Conservation (phyloP, 2,888 invertebrate genomes). For the Drosophila lacicola region DNA sequence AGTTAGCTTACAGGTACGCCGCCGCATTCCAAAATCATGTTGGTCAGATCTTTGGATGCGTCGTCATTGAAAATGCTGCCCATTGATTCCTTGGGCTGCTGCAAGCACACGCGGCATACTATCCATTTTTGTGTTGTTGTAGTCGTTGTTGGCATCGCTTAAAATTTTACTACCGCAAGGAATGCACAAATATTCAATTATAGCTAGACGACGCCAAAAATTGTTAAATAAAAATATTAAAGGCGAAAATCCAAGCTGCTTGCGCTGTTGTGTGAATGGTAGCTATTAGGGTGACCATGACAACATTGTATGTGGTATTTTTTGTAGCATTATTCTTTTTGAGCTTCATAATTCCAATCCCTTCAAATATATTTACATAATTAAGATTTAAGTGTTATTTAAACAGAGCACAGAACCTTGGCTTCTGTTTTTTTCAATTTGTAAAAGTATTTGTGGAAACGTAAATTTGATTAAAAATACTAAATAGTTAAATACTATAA, state of each 20-base stretch:
- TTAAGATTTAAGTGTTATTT: background rate
- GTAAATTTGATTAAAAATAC: slow-evolving; percentile 25
- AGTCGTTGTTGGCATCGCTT: slow-evolving; percentile 51
- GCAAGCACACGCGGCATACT: slow-evolving; percentile 80
- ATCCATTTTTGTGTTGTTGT: slow-evolving; percentile 78
- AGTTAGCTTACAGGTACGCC: slow-evolving; percentile 80
- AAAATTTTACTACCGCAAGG: slow-evolving; percentile 1
- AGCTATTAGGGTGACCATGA: slow-evolving; percentile 36
- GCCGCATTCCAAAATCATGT: slow-evolving; percentile 82
- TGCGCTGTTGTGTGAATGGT: slow-evolving; percentile 53
- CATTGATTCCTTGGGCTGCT: slow-evolving; percentile 81
- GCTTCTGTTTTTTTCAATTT: background rate
- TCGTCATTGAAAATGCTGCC: slow-evolving; percentile 79
- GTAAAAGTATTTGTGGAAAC: too few relatives aligned
- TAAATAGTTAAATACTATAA: slow-evolving; percentile 15
- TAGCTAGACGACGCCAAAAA: slow-evolving; percentile 52
- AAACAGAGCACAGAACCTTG: background rate
- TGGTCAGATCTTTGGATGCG: slow-evolving; percentile 77
- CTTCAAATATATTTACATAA: background rate
- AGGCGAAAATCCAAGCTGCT: slow-evolving; percentile 57
- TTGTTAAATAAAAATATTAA: slow-evolving; percentile 36
- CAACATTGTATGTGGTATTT: slow-evolving; percentile 11
- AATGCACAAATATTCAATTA: slow-evolving; percentile 28
- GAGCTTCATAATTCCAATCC: background rate
- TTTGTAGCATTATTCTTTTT: background rate